Evolutionary conservation across 2,113 vertebrate species (phyloP).

Genomic region (Riparia riparia): DNA sequence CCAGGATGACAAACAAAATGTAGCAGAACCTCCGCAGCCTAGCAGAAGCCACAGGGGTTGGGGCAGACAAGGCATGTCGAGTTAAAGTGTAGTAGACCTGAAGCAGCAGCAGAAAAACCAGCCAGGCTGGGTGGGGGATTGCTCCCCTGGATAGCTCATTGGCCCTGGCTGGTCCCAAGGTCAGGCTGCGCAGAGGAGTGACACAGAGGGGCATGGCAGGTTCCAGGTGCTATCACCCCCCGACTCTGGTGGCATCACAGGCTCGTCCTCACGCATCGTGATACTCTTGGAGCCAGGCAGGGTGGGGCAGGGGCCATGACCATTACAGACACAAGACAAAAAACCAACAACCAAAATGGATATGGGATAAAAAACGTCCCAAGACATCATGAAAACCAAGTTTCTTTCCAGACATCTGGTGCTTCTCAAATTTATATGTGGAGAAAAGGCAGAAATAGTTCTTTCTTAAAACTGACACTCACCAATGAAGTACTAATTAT

Average conservation of each 20-base stretch:
- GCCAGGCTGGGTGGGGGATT: accelerated
- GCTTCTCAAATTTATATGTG: not conserved
- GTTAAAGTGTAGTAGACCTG: accelerated
- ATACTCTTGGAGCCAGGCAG: accelerated
- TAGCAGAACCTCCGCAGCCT: not conserved
- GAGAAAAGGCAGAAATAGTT: not conserved
- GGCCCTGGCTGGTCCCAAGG: accelerated
- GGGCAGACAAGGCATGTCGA: accelerated
- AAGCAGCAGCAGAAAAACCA: accelerated
- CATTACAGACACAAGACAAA: not conserved
- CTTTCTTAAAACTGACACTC: not conserved
- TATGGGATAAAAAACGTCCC: not conserved
- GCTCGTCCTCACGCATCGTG: accelerated
- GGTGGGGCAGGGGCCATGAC: accelerated
- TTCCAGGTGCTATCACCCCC: not conserved
- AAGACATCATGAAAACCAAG: not conserved
- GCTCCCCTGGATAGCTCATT: accelerated
- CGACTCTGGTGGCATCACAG: accelerated
- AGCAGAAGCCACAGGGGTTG: accelerated
- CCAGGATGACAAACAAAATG: accelerated
- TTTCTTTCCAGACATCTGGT: not conserved
- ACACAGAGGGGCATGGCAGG: accelerated
- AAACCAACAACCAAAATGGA: not conserved
- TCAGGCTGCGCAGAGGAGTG: accelerated
- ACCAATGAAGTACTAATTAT: not conserved